Evolutionary conservation across 1,140 invertebrate species (phyloP).

Genomic region (Neotoxoptera formosana): DNA sequence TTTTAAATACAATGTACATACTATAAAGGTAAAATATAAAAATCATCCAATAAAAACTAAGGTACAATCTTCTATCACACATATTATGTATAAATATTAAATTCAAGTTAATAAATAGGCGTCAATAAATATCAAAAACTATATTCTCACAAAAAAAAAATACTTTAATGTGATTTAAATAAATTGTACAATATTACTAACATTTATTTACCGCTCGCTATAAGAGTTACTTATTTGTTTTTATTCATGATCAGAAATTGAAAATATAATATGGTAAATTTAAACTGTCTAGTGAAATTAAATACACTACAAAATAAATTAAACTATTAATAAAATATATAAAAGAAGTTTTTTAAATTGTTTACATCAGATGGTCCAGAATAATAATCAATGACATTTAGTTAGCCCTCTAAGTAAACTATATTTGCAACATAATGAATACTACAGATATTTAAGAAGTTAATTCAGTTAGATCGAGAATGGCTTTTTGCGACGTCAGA

Average conservation of each 20-base stretch:
- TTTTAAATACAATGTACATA: neutral
- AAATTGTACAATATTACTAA: neutral
- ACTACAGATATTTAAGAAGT: neutral
- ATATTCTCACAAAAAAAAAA: neutral
- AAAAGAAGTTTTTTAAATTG: neutral
- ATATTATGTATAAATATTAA: neutral
- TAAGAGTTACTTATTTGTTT: neutral
- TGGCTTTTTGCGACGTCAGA: neutral
- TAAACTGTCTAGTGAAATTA: neutral
- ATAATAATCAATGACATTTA: slow-evolving; percentile 15
- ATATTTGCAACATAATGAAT: neutral
- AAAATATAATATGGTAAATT: neutral
- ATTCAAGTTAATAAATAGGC: too few relatives aligned
- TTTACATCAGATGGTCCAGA: neutral
- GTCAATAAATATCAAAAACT: neutral
- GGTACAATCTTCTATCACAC: neutral
- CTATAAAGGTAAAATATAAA: too few relatives aligned
- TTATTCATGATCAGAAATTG: neutral
- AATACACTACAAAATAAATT: neutral
- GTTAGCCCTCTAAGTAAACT: neutral
- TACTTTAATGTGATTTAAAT: neutral
- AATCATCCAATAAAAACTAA: neutral
- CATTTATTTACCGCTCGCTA: neutral
- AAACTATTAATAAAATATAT: neutral
- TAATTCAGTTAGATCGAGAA: neutral